Percentiles rank a stretch among this genome's conserved stretches.
Evolutionary conservation across 2,797 vertebrate species (phyloP).

Genomic region (Myotis planiceps): DNA sequence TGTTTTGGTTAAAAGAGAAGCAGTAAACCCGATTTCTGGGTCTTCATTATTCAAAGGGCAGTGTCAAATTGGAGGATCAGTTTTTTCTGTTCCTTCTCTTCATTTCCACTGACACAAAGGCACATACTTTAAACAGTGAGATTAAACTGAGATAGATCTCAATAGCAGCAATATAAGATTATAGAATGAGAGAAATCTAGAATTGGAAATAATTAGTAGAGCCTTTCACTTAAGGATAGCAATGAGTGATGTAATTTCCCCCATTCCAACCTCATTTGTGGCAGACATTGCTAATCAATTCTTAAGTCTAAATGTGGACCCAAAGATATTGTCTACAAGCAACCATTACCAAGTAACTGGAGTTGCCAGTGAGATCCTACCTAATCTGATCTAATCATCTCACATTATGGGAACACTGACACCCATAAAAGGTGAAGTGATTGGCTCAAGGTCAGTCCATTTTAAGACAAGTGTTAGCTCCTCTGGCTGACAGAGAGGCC

Average conservation of each 20-base stretch:
- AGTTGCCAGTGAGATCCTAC: neutral
- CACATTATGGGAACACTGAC: neutral
- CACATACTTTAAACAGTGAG: neutral
- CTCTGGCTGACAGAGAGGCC: neutral
- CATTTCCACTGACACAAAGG: neutral
- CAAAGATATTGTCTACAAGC: neutral
- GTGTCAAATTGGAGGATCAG: neutral
- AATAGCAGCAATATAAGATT: neutral
- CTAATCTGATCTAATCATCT: neutral
- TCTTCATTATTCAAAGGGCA: neutral
- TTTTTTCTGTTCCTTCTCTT: neutral
- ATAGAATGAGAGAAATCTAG: neutral
- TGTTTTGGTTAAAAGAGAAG: conserved; percentile 40
- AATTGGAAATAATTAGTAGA: neutral
- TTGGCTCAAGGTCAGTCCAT: neutral
- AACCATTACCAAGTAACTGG: neutral
- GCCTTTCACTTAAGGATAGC: neutral
- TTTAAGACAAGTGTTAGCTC: no score
- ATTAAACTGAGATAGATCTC: neutral
- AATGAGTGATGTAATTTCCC: neutral
- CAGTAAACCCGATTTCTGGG: neutral
- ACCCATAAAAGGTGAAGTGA: neutral
- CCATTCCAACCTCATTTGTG: no score
- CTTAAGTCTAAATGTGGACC: neutral
- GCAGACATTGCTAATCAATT: neutral